Percentiles rank a stretch among this genome's conserved stretches.
These are phyloP conservation scores for Nothobranchius kuhntae DNA, from an alignment of 2,113 vertebrate species.

Conservation along the genomic window DNA sequence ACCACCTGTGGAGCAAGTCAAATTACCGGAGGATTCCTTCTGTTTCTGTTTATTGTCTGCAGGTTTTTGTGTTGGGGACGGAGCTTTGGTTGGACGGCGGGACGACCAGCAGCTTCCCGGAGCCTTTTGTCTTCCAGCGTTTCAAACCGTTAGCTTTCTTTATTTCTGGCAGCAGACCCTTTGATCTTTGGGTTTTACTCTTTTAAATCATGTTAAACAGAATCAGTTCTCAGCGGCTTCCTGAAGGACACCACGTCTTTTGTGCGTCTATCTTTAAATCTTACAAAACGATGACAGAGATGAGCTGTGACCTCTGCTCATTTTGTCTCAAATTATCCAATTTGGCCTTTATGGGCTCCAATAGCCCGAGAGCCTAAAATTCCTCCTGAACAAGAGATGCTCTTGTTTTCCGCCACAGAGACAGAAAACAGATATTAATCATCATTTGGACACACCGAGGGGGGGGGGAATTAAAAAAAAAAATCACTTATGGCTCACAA, in stretches of 20 bases:
- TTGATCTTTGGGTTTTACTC: slow-evolving; percentile 7
- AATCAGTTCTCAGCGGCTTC: background rate
- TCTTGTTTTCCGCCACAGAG: slow-evolving; percentile 91
- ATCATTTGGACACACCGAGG: slow-evolving; percentile 84
- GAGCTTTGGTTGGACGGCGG: slow-evolving; percentile 47
- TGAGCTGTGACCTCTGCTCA: slow-evolving; percentile 86
- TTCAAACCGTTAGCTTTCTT: slow-evolving; percentile 20
- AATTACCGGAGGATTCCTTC: slow-evolving; percentile 91
- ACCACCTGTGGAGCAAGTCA: slow-evolving; percentile 97
- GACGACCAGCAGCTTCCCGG: slow-evolving; percentile 21
- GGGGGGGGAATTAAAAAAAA: slow-evolving; percentile 74
- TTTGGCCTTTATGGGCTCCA: slow-evolving; percentile 89
- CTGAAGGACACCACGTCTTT: slow-evolving; percentile 31
- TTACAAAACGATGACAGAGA: slow-evolving; percentile 47
- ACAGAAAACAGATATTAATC: slow-evolving; percentile 97
- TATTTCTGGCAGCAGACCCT: slow-evolving; percentile 5
- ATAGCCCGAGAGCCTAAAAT: slow-evolving; percentile 83
- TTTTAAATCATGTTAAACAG: slow-evolving; percentile 1
- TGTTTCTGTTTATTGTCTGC: slow-evolving; percentile 90
- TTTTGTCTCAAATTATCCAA: slow-evolving; percentile 89
- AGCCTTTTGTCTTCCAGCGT: slow-evolving; percentile 42
- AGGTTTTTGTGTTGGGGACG: slow-evolving; percentile 80
- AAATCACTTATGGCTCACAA: slow-evolving; percentile 87
- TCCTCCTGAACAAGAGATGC: slow-evolving; percentile 87
- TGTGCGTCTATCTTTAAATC: slow-evolving; percentile 49